These are phyloP conservation scores for Grammomys surdaster DNA, from an alignment of 2,113 vertebrate genomes.

Conservation along the genomic window DNA sequence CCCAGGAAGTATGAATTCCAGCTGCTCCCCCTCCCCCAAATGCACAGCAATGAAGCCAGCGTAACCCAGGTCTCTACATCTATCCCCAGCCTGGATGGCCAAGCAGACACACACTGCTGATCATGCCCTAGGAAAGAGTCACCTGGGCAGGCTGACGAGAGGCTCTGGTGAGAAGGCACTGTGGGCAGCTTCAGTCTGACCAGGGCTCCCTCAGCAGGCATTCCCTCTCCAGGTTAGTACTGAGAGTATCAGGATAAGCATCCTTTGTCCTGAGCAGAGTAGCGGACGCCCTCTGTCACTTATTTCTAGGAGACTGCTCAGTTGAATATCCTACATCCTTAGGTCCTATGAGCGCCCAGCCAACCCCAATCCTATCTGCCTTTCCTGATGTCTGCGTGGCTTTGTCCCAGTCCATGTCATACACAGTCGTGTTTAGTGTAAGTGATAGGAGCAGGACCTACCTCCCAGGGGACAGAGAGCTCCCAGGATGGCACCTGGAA, in stretches of 20 bases:
- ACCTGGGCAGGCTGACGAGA: fast-evolving
- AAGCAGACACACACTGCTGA: neutral
- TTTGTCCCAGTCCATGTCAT: fast-evolving
- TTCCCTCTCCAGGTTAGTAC: neutral
- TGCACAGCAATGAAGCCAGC: neutral
- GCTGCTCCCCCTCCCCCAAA: too few relatives aligned
- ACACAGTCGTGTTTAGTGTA: neutral
- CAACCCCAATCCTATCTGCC: neutral
- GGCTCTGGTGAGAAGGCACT: too few relatives aligned
- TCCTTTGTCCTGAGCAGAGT: neutral
- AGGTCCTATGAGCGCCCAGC: neutral
- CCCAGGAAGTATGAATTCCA: neutral
- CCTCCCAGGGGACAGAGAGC: neutral
- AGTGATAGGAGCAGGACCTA: neutral
- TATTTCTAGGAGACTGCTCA: neutral
- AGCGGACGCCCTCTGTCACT: fast-evolving
- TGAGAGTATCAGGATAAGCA: fast-evolving
- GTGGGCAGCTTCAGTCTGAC: neutral
- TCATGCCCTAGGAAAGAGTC: too few relatives aligned
- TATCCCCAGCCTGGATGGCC: fast-evolving
- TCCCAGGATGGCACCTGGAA: fast-evolving
- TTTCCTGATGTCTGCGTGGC: fast-evolving
- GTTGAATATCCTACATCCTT: fast-evolving
- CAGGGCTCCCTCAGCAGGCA: neutral
- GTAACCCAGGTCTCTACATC: too few relatives aligned